These are phyloP conservation scores for Onychomys arenicola DNA, from an alignment of 2,797 vertebrate genomes.

Conservation along the genomic window DNA sequence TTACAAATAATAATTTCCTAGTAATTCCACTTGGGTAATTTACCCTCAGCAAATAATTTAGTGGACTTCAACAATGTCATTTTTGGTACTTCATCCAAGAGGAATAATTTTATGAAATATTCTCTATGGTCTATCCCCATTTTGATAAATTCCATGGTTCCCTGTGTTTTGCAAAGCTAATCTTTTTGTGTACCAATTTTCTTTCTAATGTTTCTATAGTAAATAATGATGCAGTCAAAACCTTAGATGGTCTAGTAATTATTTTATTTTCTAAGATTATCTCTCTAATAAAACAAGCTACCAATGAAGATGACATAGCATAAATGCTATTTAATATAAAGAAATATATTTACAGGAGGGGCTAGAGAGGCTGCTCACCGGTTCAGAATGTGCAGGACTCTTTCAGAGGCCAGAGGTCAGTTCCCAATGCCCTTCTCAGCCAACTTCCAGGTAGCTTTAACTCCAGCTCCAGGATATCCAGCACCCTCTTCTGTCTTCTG, in stretches of 20 bases:
- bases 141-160: neutral
- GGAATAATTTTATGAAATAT: neutral
- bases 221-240: neutral
- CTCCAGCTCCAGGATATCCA: neutral
- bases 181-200: neutral
- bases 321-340: neutral
- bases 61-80: neutral
- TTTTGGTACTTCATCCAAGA: neutral
- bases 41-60: neutral
- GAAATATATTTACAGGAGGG: neutral
- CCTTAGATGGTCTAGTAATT: neutral
- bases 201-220: conserved; percentile 21
- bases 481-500: neutral
- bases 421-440: neutral
- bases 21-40: neutral
- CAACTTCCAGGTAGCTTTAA: neutral
- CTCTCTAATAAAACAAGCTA: conserved; percentile 4
- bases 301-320: neutral
- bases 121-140: neutral
- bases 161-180: neutral
- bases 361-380: neutral
- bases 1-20: neutral
- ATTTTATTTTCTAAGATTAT: neutral
- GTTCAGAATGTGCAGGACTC: neutral
- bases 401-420: neutral